A percentile compares a stretch with the other conserved stretches of the same genome.
These are phyloP conservation scores for Heliopora coerulea DNA, from an alignment of 92 coral and sea anemone species.

Conservation along the genomic window DNA sequence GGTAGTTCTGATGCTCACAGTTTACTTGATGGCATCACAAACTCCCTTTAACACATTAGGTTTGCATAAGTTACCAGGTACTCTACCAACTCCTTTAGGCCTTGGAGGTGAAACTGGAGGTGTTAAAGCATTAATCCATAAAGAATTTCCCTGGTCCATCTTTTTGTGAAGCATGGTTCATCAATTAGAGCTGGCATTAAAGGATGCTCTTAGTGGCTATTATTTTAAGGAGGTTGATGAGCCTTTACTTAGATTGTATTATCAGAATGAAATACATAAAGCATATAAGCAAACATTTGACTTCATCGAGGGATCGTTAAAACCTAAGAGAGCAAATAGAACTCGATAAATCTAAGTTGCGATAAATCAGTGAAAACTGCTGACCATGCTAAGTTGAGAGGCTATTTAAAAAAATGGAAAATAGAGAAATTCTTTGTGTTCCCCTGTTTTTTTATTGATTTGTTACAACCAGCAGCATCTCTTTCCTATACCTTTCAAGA, in stretches of 20 bases:
- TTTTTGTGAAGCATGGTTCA: constrained; percentile 52
- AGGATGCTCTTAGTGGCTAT: constrained; percentile 37
- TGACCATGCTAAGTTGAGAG: constrained; percentile 44
- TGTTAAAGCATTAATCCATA: constrained; percentile 39
- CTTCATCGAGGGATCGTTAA: constrained; percentile 40
- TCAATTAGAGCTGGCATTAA: constrained; percentile 44
- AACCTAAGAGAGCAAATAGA: constrained; percentile 46
- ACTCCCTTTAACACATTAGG: constrained; percentile 41
- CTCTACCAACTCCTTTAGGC: constrained; percentile 37
- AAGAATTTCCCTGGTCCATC: constrained; percentile 31
- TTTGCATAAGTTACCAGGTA: too few species aligned
- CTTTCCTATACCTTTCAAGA: constrained; percentile 48
- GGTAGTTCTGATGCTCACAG: constrained; percentile 28
- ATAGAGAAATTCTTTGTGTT: constrained; percentile 24
- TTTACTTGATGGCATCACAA: constrained; percentile 32
- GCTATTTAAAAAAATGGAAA: constrained; percentile 37
- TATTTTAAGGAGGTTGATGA: constrained; percentile 54
- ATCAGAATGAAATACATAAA: constrained; percentile 43
- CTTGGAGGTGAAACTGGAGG: constrained; percentile 45
- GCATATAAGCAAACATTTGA: constrained; percentile 37
- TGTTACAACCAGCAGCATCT: constrained; percentile 42
- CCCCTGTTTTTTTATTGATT: constrained; percentile 41
- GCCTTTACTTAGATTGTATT: constrained; percentile 33
- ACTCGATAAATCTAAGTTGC: constrained; percentile 41
- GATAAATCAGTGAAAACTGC: constrained; percentile 43